Percentiles rank a stretch among this genome's conserved stretches.
Evolutionary conservation across 64 coral and sea anemone species (phyloP).

Genomic region (Montipora cactus): DNA sequence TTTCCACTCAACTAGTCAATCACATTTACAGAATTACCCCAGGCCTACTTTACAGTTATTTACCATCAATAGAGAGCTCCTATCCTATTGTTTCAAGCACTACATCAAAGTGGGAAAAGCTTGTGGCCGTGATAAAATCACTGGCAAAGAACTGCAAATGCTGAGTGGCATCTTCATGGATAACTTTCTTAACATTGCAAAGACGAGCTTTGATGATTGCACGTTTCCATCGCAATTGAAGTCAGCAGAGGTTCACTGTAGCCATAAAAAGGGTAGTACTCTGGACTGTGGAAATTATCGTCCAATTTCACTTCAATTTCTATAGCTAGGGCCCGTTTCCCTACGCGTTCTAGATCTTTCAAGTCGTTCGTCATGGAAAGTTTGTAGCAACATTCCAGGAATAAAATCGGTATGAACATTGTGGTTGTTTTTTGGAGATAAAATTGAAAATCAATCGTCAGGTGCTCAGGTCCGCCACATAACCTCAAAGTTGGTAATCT

Average conservation of each 20-base stretch:
- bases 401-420: too few species aligned
- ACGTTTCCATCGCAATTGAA: slow-evolving; percentile 7
- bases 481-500: too few species aligned
- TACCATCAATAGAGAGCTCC: neutral
- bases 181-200: neutral
- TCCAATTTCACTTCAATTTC: neutral
- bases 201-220: neutral
- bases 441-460: too few species aligned
- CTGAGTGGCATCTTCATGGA: neutral
- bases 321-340: neutral
- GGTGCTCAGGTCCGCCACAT: too few species aligned
- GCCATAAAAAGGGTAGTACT: neutral
- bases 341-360: too few species aligned
- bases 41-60: neutral
- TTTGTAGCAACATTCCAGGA: too few species aligned
- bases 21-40: neutral
- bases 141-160: neutral
- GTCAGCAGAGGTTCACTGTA: neutral
- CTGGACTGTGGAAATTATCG: slow-evolving; percentile 1
- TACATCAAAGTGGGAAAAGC: too few species aligned
- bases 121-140: neutral
- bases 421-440: too few species aligned
- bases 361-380: too few species aligned
- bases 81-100: too few species aligned
- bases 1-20: too few species aligned